phyloP scores from a whole-genome alignment of 2,888 invertebrate species.

The Lutraria lutraria region DNA sequence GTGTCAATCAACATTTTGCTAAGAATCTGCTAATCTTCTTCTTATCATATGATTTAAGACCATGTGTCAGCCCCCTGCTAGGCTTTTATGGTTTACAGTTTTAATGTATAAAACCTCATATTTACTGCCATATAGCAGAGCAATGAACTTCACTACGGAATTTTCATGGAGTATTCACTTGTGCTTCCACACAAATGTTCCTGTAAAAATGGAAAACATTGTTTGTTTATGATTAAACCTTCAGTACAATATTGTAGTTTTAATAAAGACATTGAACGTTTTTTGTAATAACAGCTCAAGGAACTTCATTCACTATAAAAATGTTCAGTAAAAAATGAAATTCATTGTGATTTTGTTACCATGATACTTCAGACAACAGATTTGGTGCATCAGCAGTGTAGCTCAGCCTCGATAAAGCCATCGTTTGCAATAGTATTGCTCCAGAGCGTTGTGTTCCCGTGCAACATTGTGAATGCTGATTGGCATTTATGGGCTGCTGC shows the following conservation, averaged over 20 bases:
- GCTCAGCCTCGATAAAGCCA: too few relatives aligned
- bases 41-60: constrained; percentile 20
- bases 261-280: background rate
- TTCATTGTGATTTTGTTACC: background rate
- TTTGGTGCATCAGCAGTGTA: too few relatives aligned
- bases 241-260: background rate
- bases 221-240: constrained; percentile 2
- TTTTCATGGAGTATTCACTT: background rate
- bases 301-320: background rate
- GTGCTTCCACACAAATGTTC: background rate
- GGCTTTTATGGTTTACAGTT: constrained; percentile 15
- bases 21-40: constrained; percentile 37
- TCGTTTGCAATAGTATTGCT: too few relatives aligned
- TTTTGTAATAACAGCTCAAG: background rate
- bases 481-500: too few relatives aligned
- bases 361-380: background rate
- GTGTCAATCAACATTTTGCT: constrained; percentile 40
- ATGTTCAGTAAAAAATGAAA: background rate
- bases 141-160: background rate
- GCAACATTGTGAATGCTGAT: too few relatives aligned
- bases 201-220: constrained; percentile 15
- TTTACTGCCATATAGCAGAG: constrained; percentile 6
- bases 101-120: constrained; percentile 8
- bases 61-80: background rate
- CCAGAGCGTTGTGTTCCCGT: too few relatives aligned